Evolutionary conservation across 2,888 invertebrate species (phyloP), one percentile per base, ranked within the genome.

Genomic region (Patella ulyssiponensis): DNA sequence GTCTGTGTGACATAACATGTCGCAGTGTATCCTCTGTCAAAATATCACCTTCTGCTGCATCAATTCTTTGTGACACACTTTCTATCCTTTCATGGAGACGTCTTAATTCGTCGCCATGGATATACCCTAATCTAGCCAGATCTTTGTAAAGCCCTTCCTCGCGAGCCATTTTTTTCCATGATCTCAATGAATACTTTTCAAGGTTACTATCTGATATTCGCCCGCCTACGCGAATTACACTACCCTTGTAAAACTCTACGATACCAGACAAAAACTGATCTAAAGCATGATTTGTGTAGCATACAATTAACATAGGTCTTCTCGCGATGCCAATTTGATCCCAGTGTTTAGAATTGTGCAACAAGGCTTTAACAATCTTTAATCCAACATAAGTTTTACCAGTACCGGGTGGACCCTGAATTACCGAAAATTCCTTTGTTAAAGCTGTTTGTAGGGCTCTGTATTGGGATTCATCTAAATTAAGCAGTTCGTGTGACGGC

Each of bases 361-460:
- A 90, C 52, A 96, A 88, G 0, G 94, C 83, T 73, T 89, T 84
- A 0, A 95, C 94, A 23, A 97, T 94, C 93, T 95, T 94, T 53
- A 96, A 92, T 0, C 96, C 96, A 82, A 96, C 90, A 89, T 93
- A 95, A 0, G 96, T 96, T 93, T 96, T 96, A 0, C 96, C 97
- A 0, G 96, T 96, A 4, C 97, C 97, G 0, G 96, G 96, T 0
- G 96, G 96, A 0, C 97, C 91, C 84, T 91, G 91, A 52, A 91
- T 89, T n/a, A 91, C 79, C 5, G 88, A 86, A 78, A 91, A 84
- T 73, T 91, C 89, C 73, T 85, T 85, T 17, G 88, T 88, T 12
- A 91, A 79, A 2, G 90, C 89, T 11, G 84, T 83, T 71, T 85
- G 84, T 12, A 91, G 77, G 0, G 91, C 91, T 15, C 80, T 72